These are phyloP conservation scores for Eupristina koningsbergeri DNA, from an alignment of 1,140 invertebrate species.

Conservation along the genomic window DNA sequence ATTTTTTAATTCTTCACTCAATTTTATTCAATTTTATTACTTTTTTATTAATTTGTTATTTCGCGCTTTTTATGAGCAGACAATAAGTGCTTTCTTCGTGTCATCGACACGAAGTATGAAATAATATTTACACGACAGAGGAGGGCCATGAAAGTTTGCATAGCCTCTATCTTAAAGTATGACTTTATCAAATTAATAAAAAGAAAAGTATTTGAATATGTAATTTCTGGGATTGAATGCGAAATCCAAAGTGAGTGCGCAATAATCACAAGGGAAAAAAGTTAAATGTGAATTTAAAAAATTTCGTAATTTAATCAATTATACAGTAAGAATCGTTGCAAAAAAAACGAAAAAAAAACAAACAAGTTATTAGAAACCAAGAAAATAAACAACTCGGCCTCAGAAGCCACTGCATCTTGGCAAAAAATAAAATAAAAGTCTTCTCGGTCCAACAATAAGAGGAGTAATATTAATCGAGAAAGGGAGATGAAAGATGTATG, in stretches of 20 bases:
- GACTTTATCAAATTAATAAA: neutral
- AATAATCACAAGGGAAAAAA: neutral
- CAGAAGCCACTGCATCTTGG: neutral
- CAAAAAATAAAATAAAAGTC: neutral
- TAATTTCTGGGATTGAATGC: neutral
- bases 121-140: neutral
- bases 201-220: neutral
- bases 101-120: neutral
- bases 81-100: neutral
- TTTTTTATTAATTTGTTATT: neutral
- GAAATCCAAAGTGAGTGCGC: neutral
- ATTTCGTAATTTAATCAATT: neutral
- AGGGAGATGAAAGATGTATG: neutral
- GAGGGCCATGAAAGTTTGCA: no score
- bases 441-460: neutral
- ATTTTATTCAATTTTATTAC: no score
- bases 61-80: neutral
- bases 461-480: neutral
- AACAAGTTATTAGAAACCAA: neutral
- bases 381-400: neutral
- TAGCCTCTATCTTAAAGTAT: neutral
- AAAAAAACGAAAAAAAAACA: neutral
- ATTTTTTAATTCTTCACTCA: no score
- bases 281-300: neutral
- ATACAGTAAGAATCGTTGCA: neutral